phyloP scores from a whole-genome alignment of 2,888 invertebrate species.

The Melinopterus prodromus region DNA sequence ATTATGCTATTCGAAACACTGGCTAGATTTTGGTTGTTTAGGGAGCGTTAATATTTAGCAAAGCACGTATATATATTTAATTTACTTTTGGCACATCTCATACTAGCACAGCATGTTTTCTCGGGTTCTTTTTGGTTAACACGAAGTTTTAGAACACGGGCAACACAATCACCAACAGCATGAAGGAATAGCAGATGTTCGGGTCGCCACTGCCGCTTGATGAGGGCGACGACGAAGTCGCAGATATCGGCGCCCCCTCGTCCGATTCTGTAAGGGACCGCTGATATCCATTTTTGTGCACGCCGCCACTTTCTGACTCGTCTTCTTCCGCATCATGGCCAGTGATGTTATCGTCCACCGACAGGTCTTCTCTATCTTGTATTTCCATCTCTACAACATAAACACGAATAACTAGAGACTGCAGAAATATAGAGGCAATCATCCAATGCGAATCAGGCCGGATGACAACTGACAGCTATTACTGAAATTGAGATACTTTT shows the following conservation, averaged over 20 bases:
- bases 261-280: slow-evolving; percentile 67
- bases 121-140: slow-evolving; percentile 35
- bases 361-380: slow-evolving; percentile 63
- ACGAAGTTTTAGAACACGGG: slow-evolving; percentile 53
- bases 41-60: slow-evolving; percentile 53
- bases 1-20: slow-evolving; percentile 49
- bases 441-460: neutral
- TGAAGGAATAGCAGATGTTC: slow-evolving; percentile 34
- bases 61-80: slow-evolving; percentile 55
- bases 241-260: slow-evolving; percentile 18
- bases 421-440: neutral
- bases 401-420: slow-evolving; percentile 26
- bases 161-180: slow-evolving; percentile 51
- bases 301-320: slow-evolving; percentile 23
- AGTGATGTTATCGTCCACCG: slow-evolving; percentile 58
- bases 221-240: slow-evolving; percentile 32
- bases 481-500: too few species aligned
- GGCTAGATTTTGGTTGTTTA: slow-evolving; percentile 44
- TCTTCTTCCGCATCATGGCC: slow-evolving; percentile 29
- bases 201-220: slow-evolving; percentile 28
- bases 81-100: slow-evolving; percentile 44
- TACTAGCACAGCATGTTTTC: slow-evolving; percentile 35
- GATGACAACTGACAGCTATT: too few species aligned
- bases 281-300: slow-evolving; percentile 65
- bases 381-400: slow-evolving; percentile 68